These are phyloP conservation scores for Ectemnius continuus DNA, from an alignment of 2,888 invertebrate species.

Conservation along the genomic window DNA sequence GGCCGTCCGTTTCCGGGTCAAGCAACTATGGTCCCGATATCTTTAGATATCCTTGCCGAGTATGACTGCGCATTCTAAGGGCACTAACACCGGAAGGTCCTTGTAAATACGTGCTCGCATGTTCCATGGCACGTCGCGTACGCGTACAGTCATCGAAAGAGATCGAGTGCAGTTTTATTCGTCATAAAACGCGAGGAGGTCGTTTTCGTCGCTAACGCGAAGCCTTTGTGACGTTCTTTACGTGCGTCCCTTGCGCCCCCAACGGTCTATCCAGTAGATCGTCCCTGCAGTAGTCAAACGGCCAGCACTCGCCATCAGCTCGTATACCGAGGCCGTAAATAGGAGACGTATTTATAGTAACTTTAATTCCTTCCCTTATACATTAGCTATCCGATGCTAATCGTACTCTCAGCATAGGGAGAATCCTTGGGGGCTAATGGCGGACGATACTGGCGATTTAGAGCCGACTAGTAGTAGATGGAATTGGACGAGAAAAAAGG, in stretches of 20 bases:
- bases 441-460: too few relatives aligned
- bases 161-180: constrained; percentile 59
- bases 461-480: too few relatives aligned
- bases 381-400: too few relatives aligned
- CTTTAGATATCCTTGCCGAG: constrained; percentile 31
- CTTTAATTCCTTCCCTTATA: too few relatives aligned
- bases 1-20: constrained; percentile 56
- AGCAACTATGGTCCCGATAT: constrained; percentile 60
- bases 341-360: too few relatives aligned
- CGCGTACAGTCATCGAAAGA: constrained; percentile 43
- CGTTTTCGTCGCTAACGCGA: constrained; percentile 31
- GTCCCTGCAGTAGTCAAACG: constrained; percentile 8
- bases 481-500: too few relatives aligned
- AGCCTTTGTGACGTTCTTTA: constrained; percentile 19
- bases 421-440: too few relatives aligned
- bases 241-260: constrained; percentile 11
- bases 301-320: not conserved
- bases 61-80: constrained; percentile 51
- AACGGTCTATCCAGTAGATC: not conserved
- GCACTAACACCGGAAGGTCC: constrained; percentile 30
- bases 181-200: constrained; percentile 60
- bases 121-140: not conserved
- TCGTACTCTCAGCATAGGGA: too few relatives aligned
- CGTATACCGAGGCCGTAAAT: not conserved
- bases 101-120: constrained; percentile 2